A percentile compares a stretch with the other conserved stretches of the same genome.
Evolutionary conservation across 2,113 vertebrate genomes (phyloP).

Genomic region (Zosterops hypoxanthus): DNA sequence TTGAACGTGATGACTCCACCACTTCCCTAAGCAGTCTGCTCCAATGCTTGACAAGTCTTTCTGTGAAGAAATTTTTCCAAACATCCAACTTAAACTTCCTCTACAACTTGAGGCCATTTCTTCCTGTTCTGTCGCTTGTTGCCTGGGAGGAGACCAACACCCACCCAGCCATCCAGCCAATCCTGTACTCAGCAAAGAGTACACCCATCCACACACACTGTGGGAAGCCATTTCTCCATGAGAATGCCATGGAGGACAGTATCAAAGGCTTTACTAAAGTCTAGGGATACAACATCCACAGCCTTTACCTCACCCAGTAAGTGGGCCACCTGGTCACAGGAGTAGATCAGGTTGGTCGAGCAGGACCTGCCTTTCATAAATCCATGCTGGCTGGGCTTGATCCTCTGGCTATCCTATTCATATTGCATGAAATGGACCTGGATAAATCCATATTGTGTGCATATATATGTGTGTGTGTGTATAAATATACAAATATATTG

Average conservation of each 20-base stretch:
- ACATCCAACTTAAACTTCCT: not conserved
- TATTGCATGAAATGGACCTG: not conserved
- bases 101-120: not conserved
- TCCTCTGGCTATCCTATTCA: not conserved
- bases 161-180: not conserved
- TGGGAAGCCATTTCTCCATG: not conserved
- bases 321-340: not conserved
- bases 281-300: not conserved
- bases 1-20: not conserved
- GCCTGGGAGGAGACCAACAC: not conserved
- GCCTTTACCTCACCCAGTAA: not conserved
- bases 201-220: not conserved
- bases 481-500: too few species aligned
- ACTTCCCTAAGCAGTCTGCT: not conserved
- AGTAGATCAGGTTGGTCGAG: not conserved
- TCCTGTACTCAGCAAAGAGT: not conserved
- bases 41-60: not conserved
- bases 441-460: not conserved
- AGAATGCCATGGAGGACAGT: accelerated
- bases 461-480: not conserved
- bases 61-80: not conserved
- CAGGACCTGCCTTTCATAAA: not conserved
- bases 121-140: not conserved
- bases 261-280: not conserved
- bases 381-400: not conserved